These are phyloP conservation scores for Strigamia crassipes DNA, from an alignment of 2,888 invertebrate species.

Conservation along the genomic window DNA sequence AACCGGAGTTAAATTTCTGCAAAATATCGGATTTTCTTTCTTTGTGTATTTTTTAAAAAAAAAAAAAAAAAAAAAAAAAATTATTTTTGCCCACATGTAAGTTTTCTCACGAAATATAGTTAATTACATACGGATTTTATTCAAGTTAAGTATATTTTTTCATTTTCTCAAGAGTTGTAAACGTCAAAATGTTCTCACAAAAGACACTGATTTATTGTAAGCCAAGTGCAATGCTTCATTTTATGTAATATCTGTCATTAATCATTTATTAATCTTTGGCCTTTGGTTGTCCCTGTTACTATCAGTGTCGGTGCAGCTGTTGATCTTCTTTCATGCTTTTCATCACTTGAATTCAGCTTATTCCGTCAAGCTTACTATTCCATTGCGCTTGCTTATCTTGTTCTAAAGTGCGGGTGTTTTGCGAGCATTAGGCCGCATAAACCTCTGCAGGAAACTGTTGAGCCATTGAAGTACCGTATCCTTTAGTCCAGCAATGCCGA, in stretches of 20 bases:
- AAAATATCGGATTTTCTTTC: constrained; percentile 13
- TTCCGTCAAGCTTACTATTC: constrained; percentile 26
- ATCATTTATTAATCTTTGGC: constrained; percentile 37
- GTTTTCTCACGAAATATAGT: neutral
- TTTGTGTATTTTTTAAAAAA: neutral
- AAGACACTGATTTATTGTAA: constrained; percentile 26
- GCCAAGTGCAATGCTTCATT: neutral
- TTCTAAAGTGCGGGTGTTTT: constrained; percentile 4
- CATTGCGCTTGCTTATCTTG: constrained; percentile 5
- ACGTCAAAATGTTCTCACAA: neutral
- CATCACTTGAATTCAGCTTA: constrained; percentile 31
- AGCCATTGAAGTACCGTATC: constrained; percentile 31
- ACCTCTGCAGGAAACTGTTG: constrained; percentile 8
- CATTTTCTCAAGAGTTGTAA: neutral
- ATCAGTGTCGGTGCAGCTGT: constrained; percentile 26
- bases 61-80: neutral
- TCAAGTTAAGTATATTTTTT: neutral
- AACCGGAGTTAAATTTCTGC: constrained; percentile 17
- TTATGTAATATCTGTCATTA: constrained; percentile 28
- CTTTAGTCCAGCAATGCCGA: constrained; percentile 24
- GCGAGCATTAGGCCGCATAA: neutral
- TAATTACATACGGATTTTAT: neutral
- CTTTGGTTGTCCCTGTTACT: constrained; percentile 2
- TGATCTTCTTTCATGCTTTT: constrained; percentile 33
- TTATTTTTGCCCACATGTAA: neutral